Percentiles rank a stretch among this genome's conserved stretches.
phyloP scores from a whole-genome alignment of 2,888 invertebrate species.

The Spicauda simplicius region DNA sequence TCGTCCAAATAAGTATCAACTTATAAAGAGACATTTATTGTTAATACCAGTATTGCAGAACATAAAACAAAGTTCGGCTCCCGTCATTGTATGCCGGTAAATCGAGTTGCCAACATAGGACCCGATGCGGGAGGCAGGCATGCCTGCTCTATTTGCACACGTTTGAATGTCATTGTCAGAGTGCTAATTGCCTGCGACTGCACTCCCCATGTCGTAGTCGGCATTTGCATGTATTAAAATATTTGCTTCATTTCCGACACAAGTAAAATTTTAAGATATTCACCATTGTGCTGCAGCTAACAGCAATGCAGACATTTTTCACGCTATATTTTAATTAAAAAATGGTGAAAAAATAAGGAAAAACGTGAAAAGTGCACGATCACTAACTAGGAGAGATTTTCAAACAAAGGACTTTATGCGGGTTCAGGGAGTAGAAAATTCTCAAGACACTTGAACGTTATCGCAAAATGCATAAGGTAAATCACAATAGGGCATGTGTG shows the following conservation, averaged over 20 bases:
- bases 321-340: no score
- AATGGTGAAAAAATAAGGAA: no score
- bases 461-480: conserved; percentile 28
- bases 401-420: conserved; percentile 19
- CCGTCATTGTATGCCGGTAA: conserved; percentile 38
- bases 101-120: conserved; percentile 42
- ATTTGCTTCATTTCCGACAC: conserved; percentile 28
- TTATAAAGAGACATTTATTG: no score
- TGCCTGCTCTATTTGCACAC: conserved; percentile 72
- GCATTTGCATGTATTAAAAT: conserved; percentile 45
- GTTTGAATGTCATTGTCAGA: conserved; percentile 81
- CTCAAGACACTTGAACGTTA: conserved; percentile 29
- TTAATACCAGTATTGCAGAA: background rate
- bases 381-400: conserved; percentile 13
- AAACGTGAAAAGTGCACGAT: conserved; percentile 1
- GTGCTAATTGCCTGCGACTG: conserved; percentile 67
- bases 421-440: conserved; percentile 28
- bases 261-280: background rate
- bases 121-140: conserved; percentile 45
- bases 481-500: conserved; percentile 27
- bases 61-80: conserved; percentile 16
- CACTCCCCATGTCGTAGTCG: conserved; percentile 40
- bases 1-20: no score
- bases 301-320: background rate
- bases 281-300: background rate